Evolutionary conservation across 1,140 invertebrate genomes (phyloP).

Genomic region (Diorhabda sublineata): DNA sequence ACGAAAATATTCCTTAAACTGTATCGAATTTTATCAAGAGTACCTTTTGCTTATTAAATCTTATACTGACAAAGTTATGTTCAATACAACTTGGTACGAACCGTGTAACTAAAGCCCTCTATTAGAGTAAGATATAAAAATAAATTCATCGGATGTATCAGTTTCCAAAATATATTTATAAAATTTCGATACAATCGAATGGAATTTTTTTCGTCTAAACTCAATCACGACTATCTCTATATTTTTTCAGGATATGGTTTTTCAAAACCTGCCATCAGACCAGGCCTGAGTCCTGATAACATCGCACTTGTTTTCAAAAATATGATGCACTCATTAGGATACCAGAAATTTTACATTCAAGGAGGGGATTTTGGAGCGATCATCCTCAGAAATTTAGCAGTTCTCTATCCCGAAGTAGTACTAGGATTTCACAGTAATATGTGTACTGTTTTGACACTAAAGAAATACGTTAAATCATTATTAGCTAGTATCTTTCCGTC

Average conservation of each 20-base stretch:
- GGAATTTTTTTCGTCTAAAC: background rate
- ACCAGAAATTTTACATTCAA: constrained; percentile 72
- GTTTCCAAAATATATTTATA: background rate
- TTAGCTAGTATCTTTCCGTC: constrained; percentile 54
- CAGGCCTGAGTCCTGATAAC: constrained; percentile 61
- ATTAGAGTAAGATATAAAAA: background rate
- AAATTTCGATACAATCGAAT: background rate
- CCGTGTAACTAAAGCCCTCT: background rate
- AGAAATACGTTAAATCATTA: constrained; percentile 50
- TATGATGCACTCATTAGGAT: constrained; percentile 77
- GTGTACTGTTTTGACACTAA: constrained; percentile 47
- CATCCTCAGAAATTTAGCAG: constrained; percentile 58
- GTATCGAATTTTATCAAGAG: background rate
- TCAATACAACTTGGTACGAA: too few species aligned
- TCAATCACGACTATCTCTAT: background rate
- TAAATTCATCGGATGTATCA: too few species aligned
- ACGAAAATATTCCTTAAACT: too few species aligned
- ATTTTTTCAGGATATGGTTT: constrained; percentile 67
- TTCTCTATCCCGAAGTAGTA: constrained; percentile 66
- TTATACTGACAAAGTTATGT: too few species aligned
- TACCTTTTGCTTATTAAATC: background rate
- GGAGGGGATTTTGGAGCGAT: constrained; percentile 80
- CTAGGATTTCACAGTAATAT: constrained; percentile 66
- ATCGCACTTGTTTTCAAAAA: constrained; percentile 71
- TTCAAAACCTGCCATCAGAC: constrained; percentile 63